Base-by-base conservation (phyloP, 2,888 invertebrate species). In the Sphaeridia pumilis region DNA sequence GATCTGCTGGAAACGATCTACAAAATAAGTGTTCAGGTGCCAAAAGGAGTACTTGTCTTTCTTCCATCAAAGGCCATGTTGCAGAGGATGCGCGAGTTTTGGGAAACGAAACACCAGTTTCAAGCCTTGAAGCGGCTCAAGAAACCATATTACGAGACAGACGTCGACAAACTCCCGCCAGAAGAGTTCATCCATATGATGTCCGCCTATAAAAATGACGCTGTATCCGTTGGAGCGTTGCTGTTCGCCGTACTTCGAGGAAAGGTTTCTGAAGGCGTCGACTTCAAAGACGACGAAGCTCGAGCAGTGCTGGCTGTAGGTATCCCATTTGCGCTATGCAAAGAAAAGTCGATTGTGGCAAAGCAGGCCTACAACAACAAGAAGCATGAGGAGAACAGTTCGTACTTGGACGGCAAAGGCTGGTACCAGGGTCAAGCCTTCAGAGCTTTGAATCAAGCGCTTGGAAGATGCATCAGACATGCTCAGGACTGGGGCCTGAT, bases 381-480 rank as follows among this genome's bases (percentile, higher is more conserved):
- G 14, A 31, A 10, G 31, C 7, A 31, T 31, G 14, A 31, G 14
- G 10, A 10, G 14, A 31, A 31, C 14, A 7, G 10, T 7, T 10
- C 7, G 7, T 27, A 54, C 10, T 45, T 63, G 12, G 48, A 44
- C 34, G 60, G 63, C 5, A 24, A 22, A 2, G 47, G 56, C 14
- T 63, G 63, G 63, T 61, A 63, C 34, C 46, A 41, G 5, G 54
- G 52, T 10, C 58, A 59, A 49, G 61, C 59, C 1, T 59, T 58
- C 28, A 49, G 61, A 12, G 61, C 63, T 0, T 52, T 61, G 50
- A 63, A 63, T 27, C 61, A 63, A 48, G 58, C 58, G 0, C 56
- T 63, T 55, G 63, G 63, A 3, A 34, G 63, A n/a, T 59, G 61
- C 41, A 52, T 63, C n/a, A 47, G 63, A 1, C 61, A 63, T 42